A percentile compares a stretch with the other conserved stretches of the same genome.
Evolutionary conservation across 1,140 invertebrate genomes (phyloP).

Genomic region (Pseudoatta argentina): DNA sequence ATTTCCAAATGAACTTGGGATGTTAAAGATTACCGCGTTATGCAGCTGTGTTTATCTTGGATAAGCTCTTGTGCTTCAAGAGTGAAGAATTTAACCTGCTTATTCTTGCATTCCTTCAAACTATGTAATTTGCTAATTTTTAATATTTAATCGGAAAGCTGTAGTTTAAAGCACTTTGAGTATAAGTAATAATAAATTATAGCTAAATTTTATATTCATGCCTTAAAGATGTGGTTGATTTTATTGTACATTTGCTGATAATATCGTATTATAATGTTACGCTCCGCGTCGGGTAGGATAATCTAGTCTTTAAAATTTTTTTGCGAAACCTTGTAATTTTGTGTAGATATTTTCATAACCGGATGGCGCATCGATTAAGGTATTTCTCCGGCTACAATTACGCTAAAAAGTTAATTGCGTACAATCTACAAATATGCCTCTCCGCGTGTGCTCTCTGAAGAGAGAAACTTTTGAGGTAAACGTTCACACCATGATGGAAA

Average conservation of each 20-base stretch:
- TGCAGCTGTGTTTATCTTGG: slow-evolving; percentile 4
- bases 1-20: background rate
- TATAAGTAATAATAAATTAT: background rate
- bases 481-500: no score
- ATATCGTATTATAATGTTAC: background rate
- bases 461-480: no score
- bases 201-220: background rate
- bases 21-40: slow-evolving; percentile 1
- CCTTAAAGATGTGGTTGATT: background rate
- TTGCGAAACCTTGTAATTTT: background rate
- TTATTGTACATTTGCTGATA: background rate
- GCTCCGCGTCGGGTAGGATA: background rate
- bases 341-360: slow-evolving; percentile 11
- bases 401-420: no score
- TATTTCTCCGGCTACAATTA: no score
- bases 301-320: background rate
- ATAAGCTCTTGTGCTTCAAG: background rate
- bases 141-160: background rate
- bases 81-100: background rate
- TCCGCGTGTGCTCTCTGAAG: no score
- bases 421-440: no score
- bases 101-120: background rate
- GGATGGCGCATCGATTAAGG: slow-evolving; percentile 7
- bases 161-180: background rate
- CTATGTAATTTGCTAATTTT: background rate